Base-by-base conservation (phyloP, 1,140 invertebrate genomes). In the Cephus cinctus region DNA sequence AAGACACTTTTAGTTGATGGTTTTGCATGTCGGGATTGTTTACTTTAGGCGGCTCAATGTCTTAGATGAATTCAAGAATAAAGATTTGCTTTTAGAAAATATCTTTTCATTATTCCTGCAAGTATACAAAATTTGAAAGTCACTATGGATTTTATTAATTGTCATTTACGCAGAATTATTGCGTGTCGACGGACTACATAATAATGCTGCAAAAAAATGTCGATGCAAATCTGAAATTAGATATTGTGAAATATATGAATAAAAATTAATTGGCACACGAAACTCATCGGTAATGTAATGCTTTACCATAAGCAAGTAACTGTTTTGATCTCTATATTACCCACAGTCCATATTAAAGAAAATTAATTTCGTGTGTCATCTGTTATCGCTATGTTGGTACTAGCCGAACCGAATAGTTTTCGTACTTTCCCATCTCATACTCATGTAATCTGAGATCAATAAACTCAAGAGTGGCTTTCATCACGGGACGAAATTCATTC, bases 361-460 rank as follows among this genome's bases (percentile, higher is more conserved):
- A 27, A 27, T 8, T 27, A 8, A 27, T 27, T 6, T n/a, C 6
- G n/a, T 8, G 25, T 8, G n/a, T 27, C n/a, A 6, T 6, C n/a
- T n/a, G 25, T 6, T n/a, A n/a, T 27, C 25, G 25, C 25, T n/a
- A 27, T 27, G 6, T 27, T 27, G 25, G 25, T 27, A 27, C 25
- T 27, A 27, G 25, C n/a, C 6, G 25, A n/a, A 6, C 25, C 16
- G 16, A 9, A 9, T 18, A 12, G 11, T 18, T 15, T 5, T 5
- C 2, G 3, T 11, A 38, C 11, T 38, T 38, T 18, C 35, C 16
- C 35, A 2, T 38, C 35, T n/a, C 35, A 15, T 14, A 38, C 9
- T 16, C 11, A 16, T 16, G 3, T 38, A 38, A 38, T 38, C 35
- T 18, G 35, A 11, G 35, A 38, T 38, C 35, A 18, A 38, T 38